Evolutionary conservation across 2,888 invertebrate species (phyloP).

Genomic region (Resseliella maxima): DNA sequence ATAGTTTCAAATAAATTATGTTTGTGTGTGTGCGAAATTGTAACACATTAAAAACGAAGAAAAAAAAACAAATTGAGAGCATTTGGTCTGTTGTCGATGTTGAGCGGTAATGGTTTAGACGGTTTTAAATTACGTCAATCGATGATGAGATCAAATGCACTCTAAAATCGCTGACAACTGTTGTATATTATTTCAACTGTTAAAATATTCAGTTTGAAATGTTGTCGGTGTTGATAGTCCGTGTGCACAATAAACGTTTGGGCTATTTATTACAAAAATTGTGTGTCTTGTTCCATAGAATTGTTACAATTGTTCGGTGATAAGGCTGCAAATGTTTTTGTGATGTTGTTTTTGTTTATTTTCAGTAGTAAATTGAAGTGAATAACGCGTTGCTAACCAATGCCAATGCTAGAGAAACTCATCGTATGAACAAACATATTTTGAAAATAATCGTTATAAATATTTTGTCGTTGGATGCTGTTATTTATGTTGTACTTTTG

Average conservation of each 20-base stretch:
- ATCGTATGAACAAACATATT: not conserved
- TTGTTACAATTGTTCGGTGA: not conserved
- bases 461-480: conserved; percentile 25
- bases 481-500: conserved; percentile 16
- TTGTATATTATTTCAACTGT: not conserved
- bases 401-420: too few relatives aligned
- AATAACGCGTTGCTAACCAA: not conserved
- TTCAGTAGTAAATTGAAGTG: not conserved
- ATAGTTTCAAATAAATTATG: conserved; percentile 22
- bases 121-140: not conserved
- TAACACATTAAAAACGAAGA: conserved; percentile 34
- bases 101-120: not conserved
- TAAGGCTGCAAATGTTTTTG: not conserved
- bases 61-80: too few relatives aligned
- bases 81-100: not conserved
- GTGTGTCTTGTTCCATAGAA: not conserved
- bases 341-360: too few relatives aligned
- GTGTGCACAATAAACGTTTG: not conserved
- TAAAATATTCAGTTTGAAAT: conserved; percentile 22
- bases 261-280: not conserved
- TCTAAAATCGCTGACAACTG: not conserved
- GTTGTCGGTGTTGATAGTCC: not conserved
- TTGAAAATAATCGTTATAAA: conserved; percentile 32
- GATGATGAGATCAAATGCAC: not conserved
- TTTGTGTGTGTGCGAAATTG: not conserved